Percentiles rank a stretch among this genome's conserved stretches.
Evolutionary conservation across 1,140 invertebrate genomes (phyloP).

Genomic region (Aphaenogaster rudis): DNA sequence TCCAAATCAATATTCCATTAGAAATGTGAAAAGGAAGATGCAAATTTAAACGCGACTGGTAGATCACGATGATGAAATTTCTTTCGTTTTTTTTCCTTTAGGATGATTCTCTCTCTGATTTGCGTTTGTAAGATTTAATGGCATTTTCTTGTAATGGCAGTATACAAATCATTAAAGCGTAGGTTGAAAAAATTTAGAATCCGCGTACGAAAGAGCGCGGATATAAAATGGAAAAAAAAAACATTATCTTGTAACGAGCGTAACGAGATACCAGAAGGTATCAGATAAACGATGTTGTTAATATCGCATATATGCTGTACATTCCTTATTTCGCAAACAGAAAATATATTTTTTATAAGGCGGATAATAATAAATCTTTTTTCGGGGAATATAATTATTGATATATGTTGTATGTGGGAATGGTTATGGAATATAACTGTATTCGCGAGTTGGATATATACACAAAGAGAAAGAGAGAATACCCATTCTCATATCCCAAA

Average conservation of each 20-base stretch:
- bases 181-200: conserved; percentile 20
- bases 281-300: conserved; percentile 52
- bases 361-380: conserved; percentile 20
- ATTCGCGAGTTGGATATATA: not conserved
- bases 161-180: conserved; percentile 21
- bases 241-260: conserved; percentile 48
- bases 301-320: conserved; percentile 28
- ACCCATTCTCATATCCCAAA: conserved; percentile 50
- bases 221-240: conserved; percentile 37
- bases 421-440: not conserved
- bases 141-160: conserved; percentile 2
- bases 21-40: not conserved
- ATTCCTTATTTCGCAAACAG: conserved; percentile 27
- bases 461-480: not conserved
- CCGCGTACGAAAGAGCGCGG: not conserved
- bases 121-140: not conserved
- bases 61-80: not conserved
- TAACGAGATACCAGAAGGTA: conserved; percentile 44
- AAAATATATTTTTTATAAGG: conserved; percentile 27
- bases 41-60: not conserved
- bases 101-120: not conserved
- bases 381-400: conserved; percentile 4
- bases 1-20: conserved; percentile 43
- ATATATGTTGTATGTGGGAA: not conserved
- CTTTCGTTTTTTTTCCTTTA: not conserved